phyloP scores from a whole-genome alignment of 2,113 vertebrate species.

The Martes martes region DNA sequence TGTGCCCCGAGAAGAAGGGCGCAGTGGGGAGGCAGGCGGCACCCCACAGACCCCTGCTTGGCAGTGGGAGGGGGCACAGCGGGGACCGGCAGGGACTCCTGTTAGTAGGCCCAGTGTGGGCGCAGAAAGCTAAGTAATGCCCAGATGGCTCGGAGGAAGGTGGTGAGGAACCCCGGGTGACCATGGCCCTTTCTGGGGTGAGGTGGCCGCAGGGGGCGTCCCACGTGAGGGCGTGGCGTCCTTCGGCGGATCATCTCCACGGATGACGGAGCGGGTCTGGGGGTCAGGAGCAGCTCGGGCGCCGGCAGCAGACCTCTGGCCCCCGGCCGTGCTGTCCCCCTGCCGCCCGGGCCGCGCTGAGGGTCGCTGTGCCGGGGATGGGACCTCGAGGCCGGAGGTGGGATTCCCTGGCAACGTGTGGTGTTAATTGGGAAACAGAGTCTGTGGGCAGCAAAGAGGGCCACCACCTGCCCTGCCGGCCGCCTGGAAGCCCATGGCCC shows the following conservation, averaged over 20 bases:
- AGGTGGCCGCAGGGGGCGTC: background rate
- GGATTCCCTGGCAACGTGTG: rapidly evolving
- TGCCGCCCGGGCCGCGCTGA: too few species aligned
- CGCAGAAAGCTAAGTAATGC: background rate
- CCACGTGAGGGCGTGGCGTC: too few species aligned
- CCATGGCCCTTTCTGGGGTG: rapidly evolving
- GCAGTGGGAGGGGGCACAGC: background rate
- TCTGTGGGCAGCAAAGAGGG: background rate
- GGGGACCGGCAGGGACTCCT: background rate
- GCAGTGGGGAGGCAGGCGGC: background rate
- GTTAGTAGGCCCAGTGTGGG: background rate
- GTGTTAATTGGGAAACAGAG: background rate
- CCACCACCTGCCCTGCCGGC: background rate
- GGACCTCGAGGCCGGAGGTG: background rate
- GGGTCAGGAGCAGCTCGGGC: background rate
- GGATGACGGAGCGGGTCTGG: background rate
- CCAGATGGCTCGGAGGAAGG: background rate
- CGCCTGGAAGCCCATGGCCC: background rate
- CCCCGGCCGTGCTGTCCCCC: background rate
- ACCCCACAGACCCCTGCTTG: rapidly evolving
- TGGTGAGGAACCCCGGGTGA: too few species aligned
- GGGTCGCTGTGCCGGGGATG: background rate
- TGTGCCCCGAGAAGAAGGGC: background rate
- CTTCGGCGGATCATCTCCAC: rapidly evolving
- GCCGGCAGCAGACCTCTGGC: background rate